Conservation (phyloP, 2,888 invertebrate genomes). For the Petrolisthes manimaculis region DNA sequence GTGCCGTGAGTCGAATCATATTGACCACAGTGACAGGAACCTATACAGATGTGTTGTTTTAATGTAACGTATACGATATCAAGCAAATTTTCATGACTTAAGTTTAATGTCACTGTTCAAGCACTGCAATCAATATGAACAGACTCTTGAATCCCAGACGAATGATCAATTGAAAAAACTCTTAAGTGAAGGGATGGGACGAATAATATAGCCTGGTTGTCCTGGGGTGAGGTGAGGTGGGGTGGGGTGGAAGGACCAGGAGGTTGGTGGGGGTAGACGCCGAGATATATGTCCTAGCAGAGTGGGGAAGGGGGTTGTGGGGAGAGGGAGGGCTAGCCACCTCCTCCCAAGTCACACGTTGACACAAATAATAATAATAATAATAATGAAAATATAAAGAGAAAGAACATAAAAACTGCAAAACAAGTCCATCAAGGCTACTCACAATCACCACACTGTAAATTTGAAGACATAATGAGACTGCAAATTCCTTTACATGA, state of each 20-base stretch:
- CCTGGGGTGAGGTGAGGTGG: background rate
- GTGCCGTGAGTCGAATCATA: too few relatives aligned
- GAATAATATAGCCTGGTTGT: too few relatives aligned
- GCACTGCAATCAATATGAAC: too few relatives aligned
- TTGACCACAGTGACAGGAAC: too few relatives aligned
- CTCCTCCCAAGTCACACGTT: slow-evolving; percentile 40
- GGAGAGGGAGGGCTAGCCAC: slow-evolving; percentile 26
- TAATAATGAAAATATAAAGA: slow-evolving; percentile 15
- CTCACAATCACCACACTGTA: slow-evolving; percentile 49
- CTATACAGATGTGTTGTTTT: too few relatives aligned
- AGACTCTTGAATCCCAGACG: too few relatives aligned
- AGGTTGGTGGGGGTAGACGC: slow-evolving; percentile 31
- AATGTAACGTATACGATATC: too few relatives aligned
- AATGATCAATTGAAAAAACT: too few relatives aligned
- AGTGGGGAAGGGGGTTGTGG: background rate
- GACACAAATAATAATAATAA: slow-evolving; percentile 55
- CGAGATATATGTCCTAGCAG: slow-evolving; percentile 43
- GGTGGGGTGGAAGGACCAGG: slow-evolving; percentile 28
- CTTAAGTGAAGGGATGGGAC: too few relatives aligned
- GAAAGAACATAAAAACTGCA: slow-evolving; percentile 23
- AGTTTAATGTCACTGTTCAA: too few relatives aligned
- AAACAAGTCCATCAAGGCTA: slow-evolving; percentile 48
- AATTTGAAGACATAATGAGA: slow-evolving; percentile 6
- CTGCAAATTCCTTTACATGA: slow-evolving; percentile 26
- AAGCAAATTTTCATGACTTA: too few relatives aligned